Percentiles rank a stretch among this genome's conserved stretches.
Conservation (phyloP, 1,140 invertebrate genomes). For the Stegodyphus mimosarum region DNA sequence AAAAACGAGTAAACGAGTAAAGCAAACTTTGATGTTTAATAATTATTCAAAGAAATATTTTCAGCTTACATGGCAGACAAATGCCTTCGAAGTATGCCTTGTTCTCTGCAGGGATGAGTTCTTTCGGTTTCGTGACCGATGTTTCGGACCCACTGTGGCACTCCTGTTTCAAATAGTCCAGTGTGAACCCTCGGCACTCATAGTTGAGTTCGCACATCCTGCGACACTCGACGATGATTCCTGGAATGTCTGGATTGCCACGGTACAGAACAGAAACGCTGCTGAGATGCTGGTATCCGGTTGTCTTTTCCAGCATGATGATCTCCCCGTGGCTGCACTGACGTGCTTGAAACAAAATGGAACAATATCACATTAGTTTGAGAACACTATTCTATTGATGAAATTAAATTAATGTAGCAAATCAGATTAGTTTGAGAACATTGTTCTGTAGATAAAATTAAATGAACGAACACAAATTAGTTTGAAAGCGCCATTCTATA, state of each 20-base stretch:
- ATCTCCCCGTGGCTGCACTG: conserved; percentile 57
- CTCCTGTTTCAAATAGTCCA: conserved; percentile 69
- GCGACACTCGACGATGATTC: conserved; percentile 68
- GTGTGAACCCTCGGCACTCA: conserved; percentile 68
- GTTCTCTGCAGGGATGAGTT: conserved; percentile 67
- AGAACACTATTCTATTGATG: no score
- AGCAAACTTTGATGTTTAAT: not conserved
- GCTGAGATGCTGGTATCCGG: conserved; percentile 68
- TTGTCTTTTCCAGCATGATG: conserved; percentile 57
- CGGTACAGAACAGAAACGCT: conserved; percentile 66
- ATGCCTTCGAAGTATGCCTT: conserved; percentile 70
- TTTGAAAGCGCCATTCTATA: no score
- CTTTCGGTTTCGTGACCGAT: conserved; percentile 65
- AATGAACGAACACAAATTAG: no score
- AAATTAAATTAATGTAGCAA: no score
- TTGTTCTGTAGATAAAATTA: no score
- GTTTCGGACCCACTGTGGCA: conserved; percentile 68
- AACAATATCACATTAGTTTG: not conserved
- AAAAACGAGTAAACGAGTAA: no score
- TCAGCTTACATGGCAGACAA: conserved; percentile 67
- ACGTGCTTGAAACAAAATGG: conserved; percentile 25
- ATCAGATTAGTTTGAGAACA: no score
- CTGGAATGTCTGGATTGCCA: conserved; percentile 62
- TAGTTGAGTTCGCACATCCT: conserved; percentile 66
- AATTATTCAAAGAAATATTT: not conserved